Conservation (phyloP, 2,797 vertebrate species). For the Pipistrellus pipistrellus region DNA sequence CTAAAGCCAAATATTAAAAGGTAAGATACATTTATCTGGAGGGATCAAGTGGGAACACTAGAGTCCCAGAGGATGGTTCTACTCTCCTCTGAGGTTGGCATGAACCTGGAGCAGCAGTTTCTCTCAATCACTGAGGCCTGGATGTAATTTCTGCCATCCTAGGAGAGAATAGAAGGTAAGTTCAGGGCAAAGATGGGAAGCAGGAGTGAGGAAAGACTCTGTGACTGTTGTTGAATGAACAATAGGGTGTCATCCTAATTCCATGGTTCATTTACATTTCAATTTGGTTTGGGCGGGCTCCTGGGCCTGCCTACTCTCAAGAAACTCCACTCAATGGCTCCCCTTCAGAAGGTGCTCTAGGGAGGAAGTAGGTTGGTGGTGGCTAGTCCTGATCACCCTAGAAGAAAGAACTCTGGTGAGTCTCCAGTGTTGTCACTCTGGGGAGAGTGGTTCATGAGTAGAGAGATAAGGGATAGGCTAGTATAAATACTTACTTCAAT, state of each 20-base stretch:
- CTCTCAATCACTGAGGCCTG: not conserved
- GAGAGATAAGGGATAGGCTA: too few relatives aligned
- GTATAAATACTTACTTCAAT: too few relatives aligned
- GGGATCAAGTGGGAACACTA: not conserved
- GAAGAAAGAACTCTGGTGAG: slow-evolving; percentile 3
- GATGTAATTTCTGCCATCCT: not conserved
- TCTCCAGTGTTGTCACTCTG: not conserved
- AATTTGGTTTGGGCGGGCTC: not conserved
- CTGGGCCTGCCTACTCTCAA: not conserved
- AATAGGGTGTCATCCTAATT: not conserved
- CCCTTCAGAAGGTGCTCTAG: not conserved
- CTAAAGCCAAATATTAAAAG: slow-evolving; percentile 48
- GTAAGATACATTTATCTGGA: slow-evolving; percentile 53
- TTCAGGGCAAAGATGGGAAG: slow-evolving; percentile 15
- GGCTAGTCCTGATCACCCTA: slow-evolving; percentile 13
- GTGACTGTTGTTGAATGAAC: not conserved
- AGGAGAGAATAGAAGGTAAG: slow-evolving; percentile 13
- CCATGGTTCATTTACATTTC: slow-evolving; percentile 13
- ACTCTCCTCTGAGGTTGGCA: not conserved
- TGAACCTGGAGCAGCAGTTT: not conserved
- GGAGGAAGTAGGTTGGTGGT: not conserved
- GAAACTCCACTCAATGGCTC: not conserved
- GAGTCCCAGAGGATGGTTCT: not conserved
- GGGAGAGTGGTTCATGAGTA: not conserved
- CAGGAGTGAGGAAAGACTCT: not conserved